Evolutionary conservation across 1,140 invertebrate genomes (phyloP), one percentile per base, ranked within the genome.

Genomic region (Aphis gossypii): DNA sequence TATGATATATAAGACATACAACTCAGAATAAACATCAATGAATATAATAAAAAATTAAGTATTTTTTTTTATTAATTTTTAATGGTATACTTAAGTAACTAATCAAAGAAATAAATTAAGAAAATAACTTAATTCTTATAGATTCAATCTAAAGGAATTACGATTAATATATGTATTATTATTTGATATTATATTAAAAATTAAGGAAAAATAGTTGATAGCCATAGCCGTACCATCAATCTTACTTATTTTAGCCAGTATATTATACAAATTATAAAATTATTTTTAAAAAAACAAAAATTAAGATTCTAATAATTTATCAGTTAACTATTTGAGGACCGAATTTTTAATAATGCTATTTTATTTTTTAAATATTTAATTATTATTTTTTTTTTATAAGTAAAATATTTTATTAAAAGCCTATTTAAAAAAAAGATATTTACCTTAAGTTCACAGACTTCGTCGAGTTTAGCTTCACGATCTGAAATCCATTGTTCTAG

Each of bases 401-500:
- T 46, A 46, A 46, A 51, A 51, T 46, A 46, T 46, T 46, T 46
- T 46, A 46, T 68, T 5, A 68, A n/a, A 68, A 68, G 11, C 60
- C 9, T n/a, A 18, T 68, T 68, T 18, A 68, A 68, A n/a, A n/a
- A 68, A 18, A n/a, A 68, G 93, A 18, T 90, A 35, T 7, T 94
- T 93, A 95, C 96, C 95, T 98, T 98, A 94, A 97, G 97, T 95
- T 98, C 98, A 95, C 97, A 98, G 23, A 98, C 97, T 96, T 99
- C 97, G 96, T 98, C 98, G n/a, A 99, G 95, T 96, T 99, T 98
- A 1, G 98, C 97, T 95, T 99, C 98, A 94, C 98, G 96, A 94
- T 99, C 98, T 68, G 97, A 97, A n/a, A 99, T 98, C 98, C 98
- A 99, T 96, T 99, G 97, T 95, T 98, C 97, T 11, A 99, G 95